Percentiles rank a stretch among this genome's conserved stretches.
phyloP scores from a whole-genome alignment of 2,113 vertebrate species.

The Tenrec ecaudatus region DNA sequence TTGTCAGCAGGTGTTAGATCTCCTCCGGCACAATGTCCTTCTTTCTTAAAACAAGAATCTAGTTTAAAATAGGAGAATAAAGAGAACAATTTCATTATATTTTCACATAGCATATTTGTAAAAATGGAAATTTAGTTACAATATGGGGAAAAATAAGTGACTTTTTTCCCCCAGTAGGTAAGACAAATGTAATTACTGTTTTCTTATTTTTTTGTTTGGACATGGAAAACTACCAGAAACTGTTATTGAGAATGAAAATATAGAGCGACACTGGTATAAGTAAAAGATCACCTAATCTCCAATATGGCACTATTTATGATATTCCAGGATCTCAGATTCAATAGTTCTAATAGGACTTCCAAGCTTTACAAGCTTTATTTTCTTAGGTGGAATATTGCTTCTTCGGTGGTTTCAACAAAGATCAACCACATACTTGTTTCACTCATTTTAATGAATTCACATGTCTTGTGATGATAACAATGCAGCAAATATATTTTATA shows the following conservation, averaged over 20 bases:
- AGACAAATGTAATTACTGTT: neutral
- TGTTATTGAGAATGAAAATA: neutral
- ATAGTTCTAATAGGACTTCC: no score
- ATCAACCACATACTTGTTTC: no score
- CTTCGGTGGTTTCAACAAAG: neutral
- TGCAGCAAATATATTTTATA: no score
- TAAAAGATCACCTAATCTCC: neutral
- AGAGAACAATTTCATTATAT: neutral
- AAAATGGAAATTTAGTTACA: slow-evolving; percentile 10
- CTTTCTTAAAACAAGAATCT: neutral
- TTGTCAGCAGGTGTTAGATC: slow-evolving; percentile 1
- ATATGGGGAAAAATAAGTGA: neutral
- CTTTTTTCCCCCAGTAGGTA: neutral
- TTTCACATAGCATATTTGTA: neutral
- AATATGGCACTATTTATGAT: slow-evolving; percentile 20
- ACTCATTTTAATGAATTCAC: no score
- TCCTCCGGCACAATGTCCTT: neutral
- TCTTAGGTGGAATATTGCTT: neutral
- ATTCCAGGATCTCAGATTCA: neutral
- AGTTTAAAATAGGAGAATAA: neutral
- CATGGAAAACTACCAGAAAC: no score
- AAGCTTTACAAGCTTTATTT: neutral
- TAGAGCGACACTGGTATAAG: neutral
- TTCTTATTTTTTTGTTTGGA: neutral
- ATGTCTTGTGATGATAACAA: no score